Percentiles rank a stretch among this genome's conserved stretches.
Evolutionary conservation across 2,113 vertebrate genomes (phyloP).

Genomic region (Hydrolagus affinis): DNA sequence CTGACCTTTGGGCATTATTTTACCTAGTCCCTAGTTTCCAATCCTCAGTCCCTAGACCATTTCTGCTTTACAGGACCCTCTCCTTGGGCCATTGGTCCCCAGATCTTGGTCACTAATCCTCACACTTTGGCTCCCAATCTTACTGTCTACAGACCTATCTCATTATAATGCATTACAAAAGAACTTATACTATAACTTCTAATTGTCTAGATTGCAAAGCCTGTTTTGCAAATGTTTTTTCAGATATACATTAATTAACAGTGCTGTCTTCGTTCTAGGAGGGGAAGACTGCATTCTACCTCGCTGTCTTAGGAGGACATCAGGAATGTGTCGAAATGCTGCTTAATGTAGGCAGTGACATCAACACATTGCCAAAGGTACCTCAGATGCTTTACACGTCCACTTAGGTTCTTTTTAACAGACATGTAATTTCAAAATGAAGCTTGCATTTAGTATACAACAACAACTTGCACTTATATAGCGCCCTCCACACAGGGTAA

Average conservation of each 20-base stretch:
- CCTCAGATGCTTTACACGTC: slow-evolving; percentile 21
- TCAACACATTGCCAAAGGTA: slow-evolving; percentile 65
- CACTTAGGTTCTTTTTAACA: no score
- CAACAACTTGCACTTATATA: no score
- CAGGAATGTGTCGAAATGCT: slow-evolving; percentile 66
- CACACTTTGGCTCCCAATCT: background rate
- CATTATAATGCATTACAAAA: background rate
- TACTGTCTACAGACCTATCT: background rate
- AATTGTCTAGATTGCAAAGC: background rate
- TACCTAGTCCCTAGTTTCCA: no score
- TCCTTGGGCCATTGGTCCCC: background rate
- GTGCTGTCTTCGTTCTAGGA: slow-evolving; percentile 48
- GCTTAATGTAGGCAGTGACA: slow-evolving; percentile 67
- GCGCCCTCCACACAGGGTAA: no score
- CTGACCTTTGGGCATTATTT: no score
- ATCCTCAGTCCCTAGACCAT: no score
- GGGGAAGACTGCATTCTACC: slow-evolving; percentile 71
- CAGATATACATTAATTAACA: background rate
- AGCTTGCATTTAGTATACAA: no score
- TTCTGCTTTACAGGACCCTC: no score
- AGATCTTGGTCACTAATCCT: background rate
- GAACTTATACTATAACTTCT: background rate
- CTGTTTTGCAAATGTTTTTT: background rate
- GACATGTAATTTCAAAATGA: no score
- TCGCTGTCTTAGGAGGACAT: slow-evolving; percentile 60